Conservation (phyloP, 2,797 vertebrate species). For the Eulemur rubriventer region DNA sequence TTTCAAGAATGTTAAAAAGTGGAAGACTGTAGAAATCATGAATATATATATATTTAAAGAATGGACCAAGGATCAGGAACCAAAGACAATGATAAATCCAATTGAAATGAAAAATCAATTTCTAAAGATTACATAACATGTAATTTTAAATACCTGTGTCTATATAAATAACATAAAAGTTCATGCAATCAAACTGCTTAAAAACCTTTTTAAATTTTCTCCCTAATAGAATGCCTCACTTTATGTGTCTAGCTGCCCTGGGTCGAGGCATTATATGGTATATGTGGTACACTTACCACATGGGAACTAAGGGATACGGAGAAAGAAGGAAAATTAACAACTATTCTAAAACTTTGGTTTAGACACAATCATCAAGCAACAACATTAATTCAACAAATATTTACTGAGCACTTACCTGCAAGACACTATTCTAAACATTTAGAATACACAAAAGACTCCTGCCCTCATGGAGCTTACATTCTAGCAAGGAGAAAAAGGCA, state of each 20-base stretch:
- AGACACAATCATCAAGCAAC: slow-evolving; percentile 26
- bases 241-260: not conserved
- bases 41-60: not conserved
- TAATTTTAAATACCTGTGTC: not conserved
- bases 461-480: not conserved
- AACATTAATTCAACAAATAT: not conserved
- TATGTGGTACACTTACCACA: not conserved
- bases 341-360: not conserved
- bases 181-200: not conserved
- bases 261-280: not conserved
- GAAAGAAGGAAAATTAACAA: not conserved
- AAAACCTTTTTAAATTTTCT: not conserved
- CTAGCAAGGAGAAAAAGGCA: not conserved
- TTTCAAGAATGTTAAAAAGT: not conserved
- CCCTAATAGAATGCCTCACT: not conserved
- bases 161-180: not conserved
- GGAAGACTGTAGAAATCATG: not conserved
- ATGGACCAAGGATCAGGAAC: not conserved
- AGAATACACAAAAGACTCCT: not conserved
- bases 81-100: not conserved
- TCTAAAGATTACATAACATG: not conserved
- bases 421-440: not conserved
- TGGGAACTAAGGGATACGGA: not conserved
- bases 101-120: slow-evolving; percentile 1
- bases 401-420: not conserved